Base-by-base conservation (phyloP, 2,888 invertebrate genomes). In the Dromius quadrimaculatus region DNA sequence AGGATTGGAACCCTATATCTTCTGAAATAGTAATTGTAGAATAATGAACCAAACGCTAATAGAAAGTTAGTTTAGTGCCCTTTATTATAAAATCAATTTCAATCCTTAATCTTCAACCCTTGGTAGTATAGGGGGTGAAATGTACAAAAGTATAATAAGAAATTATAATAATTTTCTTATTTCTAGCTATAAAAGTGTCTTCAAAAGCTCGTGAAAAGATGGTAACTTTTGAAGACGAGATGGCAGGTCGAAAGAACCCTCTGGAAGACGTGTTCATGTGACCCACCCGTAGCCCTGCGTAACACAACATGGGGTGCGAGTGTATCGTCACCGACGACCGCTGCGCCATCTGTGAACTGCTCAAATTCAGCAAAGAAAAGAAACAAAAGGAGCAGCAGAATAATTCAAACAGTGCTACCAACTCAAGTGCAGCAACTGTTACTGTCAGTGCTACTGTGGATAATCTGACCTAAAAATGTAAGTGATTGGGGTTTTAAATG, bases 181-280 rank as follows among this genome's bases (percentile, higher is more conserved):
- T n/a, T n/a, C n/a, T n/a, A 22, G 83, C 79, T 73, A 81, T 80
- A 9, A 81, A 80, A 69, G 72, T 74, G 61, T 79, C 82, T 2
- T 80, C 83, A 1, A 85, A 87, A 73, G 86, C 87, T 71, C 85
- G 90, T 59, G 92, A 92, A 80, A 92, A 92, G 80, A 89, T 92
- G 89, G 92, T 92, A 36, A 92, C 92, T 2, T 92, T 92, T 77
- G 92, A 92, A 79, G 92, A 92, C 79, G 92, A 92, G 82, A 84
- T 77, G 84, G 85, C 74, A 59, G 77, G 79, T 61, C 83, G 82
- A 74, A 81, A 82, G 61, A 81, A 83, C 32, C 83, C 85, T 71
- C 83, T 88, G 54, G 89, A 89, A 71, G 92, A 92, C 81, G 90
- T 92, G 76, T 93, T 92, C 81, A 93, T 92, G 92, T 93, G 91